Evolutionary conservation across 2,797 vertebrate species (phyloP).

Genomic region (Malacoctenus gilli): DNA sequence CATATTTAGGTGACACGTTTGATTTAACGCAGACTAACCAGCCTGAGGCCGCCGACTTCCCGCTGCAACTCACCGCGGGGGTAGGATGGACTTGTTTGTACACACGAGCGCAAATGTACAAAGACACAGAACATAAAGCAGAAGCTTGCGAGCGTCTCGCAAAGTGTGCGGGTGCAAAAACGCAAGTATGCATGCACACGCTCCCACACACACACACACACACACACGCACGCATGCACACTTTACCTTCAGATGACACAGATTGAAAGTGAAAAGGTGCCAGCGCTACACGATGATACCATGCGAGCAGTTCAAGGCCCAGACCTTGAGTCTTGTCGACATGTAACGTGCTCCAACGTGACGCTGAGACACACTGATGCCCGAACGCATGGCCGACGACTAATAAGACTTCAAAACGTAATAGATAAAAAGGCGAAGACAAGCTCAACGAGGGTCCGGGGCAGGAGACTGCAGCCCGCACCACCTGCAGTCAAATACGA

Average conservation of each 20-base stretch:
- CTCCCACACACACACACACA: not conserved
- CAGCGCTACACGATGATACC: constrained; percentile 8
- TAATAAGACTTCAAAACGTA: too few relatives aligned
- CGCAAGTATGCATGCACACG: not conserved
- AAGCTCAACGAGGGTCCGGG: constrained; percentile 24
- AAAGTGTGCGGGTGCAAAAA: not conserved
- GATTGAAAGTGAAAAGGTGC: constrained; percentile 29
- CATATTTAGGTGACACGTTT: constrained; percentile 66
- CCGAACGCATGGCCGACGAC: too few relatives aligned
- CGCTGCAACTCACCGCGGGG: constrained; percentile 20
- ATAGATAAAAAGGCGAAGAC: constrained; percentile 29
- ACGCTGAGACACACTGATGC: constrained; percentile 7
- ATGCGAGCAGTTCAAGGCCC: constrained; percentile 26
- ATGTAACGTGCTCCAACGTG: constrained; percentile 2
- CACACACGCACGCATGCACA: not conserved
- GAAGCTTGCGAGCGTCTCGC: not conserved
- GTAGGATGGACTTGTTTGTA: constrained; percentile 18
- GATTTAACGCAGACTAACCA: constrained; percentile 63
- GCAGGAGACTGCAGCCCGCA: constrained; percentile 29
- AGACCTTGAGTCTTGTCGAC: constrained; percentile 25
- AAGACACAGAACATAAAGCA: constrained; percentile 1
- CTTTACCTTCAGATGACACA: constrained; percentile 11
- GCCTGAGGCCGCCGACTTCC: constrained; percentile 43
- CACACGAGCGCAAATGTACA: constrained; percentile 2
- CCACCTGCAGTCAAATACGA: constrained; percentile 33